phyloP scores from a whole-genome alignment of 1,140 invertebrate genomes.

The Heterodera carotae region DNA sequence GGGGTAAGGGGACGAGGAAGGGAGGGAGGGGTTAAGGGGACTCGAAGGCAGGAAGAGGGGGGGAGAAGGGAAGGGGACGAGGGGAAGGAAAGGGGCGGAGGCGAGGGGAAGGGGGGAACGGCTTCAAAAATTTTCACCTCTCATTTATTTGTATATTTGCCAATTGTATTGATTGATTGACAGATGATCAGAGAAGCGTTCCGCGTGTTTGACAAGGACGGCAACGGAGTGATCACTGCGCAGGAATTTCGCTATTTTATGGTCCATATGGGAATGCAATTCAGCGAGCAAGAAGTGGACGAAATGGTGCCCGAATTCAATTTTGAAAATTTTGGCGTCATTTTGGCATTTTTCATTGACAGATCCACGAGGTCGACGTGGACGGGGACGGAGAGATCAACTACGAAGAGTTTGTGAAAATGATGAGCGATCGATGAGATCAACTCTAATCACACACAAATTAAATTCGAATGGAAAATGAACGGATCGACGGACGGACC shows the following conservation, averaged over 20 bases:
- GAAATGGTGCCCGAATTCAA: constrained; percentile 70
- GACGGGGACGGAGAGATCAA: constrained; percentile 73
- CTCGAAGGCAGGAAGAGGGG: no score
- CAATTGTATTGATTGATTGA: no score
- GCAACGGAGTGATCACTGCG: constrained; percentile 78
- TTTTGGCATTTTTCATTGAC: not conserved
- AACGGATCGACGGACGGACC: no score
- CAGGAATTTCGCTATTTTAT: constrained; percentile 88
- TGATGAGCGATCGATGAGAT: constrained; percentile 40
- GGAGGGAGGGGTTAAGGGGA: no score
- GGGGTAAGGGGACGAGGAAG: no score
- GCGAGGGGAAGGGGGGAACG: no score
- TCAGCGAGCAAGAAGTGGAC: constrained; percentile 79
- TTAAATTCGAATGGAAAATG: no score
- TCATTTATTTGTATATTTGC: no score
- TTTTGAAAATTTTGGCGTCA: constrained; percentile 59
- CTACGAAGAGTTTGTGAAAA: constrained; percentile 61
- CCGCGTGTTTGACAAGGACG: constrained; percentile 65
- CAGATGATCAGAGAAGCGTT: constrained; percentile 65
- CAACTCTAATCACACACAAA: not conserved
- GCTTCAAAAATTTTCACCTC: no score
- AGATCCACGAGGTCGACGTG: constrained; percentile 67
- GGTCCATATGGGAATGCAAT: constrained; percentile 97
- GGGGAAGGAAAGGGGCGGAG: no score
- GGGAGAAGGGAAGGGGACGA: no score